phyloP scores from a whole-genome alignment of 2,797 vertebrate genomes.

The Anguilla anguilla region DNA sequence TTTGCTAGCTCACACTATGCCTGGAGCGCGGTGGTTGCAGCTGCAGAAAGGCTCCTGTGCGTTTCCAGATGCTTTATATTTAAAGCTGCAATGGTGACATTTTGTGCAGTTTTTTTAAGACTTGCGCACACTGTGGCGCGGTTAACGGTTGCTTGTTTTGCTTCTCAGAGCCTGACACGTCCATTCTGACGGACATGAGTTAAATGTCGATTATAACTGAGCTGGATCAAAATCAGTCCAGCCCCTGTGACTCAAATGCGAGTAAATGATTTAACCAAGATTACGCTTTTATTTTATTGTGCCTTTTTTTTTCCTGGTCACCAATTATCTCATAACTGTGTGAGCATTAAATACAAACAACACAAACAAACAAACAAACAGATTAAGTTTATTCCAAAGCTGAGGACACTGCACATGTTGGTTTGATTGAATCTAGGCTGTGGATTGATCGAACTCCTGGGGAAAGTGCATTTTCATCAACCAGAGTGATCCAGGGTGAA shows the following conservation, averaged over 20 bases:
- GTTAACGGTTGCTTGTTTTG: neutral
- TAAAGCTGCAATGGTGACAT: constrained; percentile 16
- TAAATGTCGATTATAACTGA: constrained; percentile 41
- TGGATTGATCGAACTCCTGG: neutral
- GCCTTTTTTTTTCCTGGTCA: neutral
- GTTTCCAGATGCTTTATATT: neutral
- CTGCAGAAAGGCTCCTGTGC: neutral
- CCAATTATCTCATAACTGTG: neutral
- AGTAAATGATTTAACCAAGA: neutral
- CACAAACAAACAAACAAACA: neutral
- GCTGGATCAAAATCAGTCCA: neutral
- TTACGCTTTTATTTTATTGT: neutral
- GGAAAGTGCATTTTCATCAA: neutral
- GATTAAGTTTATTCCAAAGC: neutral
- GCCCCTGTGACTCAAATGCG: neutral
- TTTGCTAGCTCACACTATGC: constrained; percentile 10
- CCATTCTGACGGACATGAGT: constrained; percentile 20
- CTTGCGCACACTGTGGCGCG: neutral
- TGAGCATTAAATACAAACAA: neutral
- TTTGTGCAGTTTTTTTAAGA: constrained; percentile 24
- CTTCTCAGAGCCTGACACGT: neutral
- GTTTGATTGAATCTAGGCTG: neutral
- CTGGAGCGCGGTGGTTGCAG: constrained; percentile 3
- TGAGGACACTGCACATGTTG: neutral
- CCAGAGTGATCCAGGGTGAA: neutral